Base-by-base conservation (phyloP, 2,113 vertebrate genomes). In the Tychaedon coryphoeus region DNA sequence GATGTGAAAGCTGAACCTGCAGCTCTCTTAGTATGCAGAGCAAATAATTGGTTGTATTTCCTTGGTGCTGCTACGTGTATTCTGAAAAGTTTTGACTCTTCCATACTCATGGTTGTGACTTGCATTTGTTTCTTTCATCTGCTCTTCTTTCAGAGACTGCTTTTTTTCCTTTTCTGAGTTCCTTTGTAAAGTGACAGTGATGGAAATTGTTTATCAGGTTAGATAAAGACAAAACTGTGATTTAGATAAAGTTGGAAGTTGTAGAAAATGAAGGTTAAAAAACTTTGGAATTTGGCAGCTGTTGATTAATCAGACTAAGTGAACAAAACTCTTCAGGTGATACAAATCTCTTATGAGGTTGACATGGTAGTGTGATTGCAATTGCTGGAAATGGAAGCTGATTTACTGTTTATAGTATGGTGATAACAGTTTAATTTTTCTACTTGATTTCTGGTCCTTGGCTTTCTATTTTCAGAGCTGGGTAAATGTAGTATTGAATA, bases 21-120 rank as follows among this genome's bases (percentile, higher is more conserved):
- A 38, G 48, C 40, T 22, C 53, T 48, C 40, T 57, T 86, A 83
- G 95, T 96, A 88, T 95, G 94, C 88, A 89, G 66, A 96, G 72
- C 58, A 54, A 90, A 72, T 42, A 40, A 45, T 45, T 86, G 73
- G 50, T 72, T 79, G 13, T 23, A 42, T 67, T 88, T 86, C 19
- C 40, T 90, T 57, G 86, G 14, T 71, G 83, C 82, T 73, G 53
- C 71, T 86, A 18, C 54, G n/a, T 87, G 56, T 73, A 18, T 69
- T 88, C 78, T 69, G 17, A 29, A 84, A 77, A 95, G 38, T 70
- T 86, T 86, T 91, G 75, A 22, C 66, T 76, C n/a, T 93, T 67
- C 61, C 43, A 12, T 88, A n/a, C 72, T 92, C 1, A 0, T 4
- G 10, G 23, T 47, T 72, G 60, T 86, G 57, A 72, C 45, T 78